Base-by-base conservation (phyloP, 2,797 vertebrate genomes). In the Ctenopoma kingsleyae region DNA sequence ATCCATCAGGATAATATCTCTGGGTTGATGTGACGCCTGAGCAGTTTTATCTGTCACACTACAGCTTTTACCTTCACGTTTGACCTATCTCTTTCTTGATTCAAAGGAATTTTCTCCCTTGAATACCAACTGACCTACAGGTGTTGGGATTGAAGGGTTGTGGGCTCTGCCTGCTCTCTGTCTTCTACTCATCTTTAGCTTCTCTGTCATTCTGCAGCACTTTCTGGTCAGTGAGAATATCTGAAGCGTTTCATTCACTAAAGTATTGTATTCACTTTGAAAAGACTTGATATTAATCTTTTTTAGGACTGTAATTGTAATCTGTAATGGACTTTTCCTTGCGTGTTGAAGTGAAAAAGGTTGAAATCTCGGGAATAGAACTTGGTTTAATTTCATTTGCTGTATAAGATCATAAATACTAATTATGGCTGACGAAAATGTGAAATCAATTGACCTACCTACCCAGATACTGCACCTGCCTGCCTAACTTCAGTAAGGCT, bases 31-130 rank as follows among this genome's bases (percentile, higher is more conserved):
- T 23, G 61, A 62, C 0, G 22, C 58, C 46, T 52, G 36, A 73
- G 66, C 40, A 36, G 48, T 69, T 89, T 74, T 50, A 40, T 81
- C 43, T 53, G 19, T 67, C 30, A n/a, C 23, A 23, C 20, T 43
- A 15, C 3, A 1, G 32, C 25, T 51, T 20, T 10, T 3, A 65
- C 35, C 58, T 27, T 53, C 44, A 53, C 3, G 1, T 56, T 19
- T 55, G 44, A 65, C 57, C 41, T 27, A 25, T 64, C 35, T 68
- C 9, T 38, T n/a, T 66, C 12, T 76, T 54, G 17, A 57, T 49
- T 55, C 43, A 6, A 19, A 52, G 5, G 27, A 22, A 16, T 44
- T 53, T 49, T 71, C 61, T 47, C 11, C 15, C 41, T 54, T 2
- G 1, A 53, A 38, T 27, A 52, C 49, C 32, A 9, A 1, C 7